Conservation (phyloP, 2,113 vertebrate species). For the Platysternon megacephalum region DNA sequence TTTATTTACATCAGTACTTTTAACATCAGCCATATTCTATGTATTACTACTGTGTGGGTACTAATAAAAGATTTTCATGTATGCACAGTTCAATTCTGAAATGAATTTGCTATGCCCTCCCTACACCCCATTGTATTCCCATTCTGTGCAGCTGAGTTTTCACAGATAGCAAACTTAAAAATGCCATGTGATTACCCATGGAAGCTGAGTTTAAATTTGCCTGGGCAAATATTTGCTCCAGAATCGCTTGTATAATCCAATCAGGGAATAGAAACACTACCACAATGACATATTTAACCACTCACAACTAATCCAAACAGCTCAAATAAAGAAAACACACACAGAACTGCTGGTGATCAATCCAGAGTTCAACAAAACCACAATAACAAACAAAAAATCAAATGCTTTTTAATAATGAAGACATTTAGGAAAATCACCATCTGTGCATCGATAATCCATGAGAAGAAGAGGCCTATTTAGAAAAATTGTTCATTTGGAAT, state of each 20-base stretch:
- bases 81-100: neutral
- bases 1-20: neutral
- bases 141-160: neutral
- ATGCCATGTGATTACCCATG: neutral
- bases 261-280: neutral
- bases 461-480: neutral
- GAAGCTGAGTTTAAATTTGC: neutral
- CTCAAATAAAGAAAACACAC: neutral
- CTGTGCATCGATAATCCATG: neutral
- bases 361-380: neutral
- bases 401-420: neutral
- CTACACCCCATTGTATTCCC: neutral
- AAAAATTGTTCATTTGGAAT: neutral
- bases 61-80: neutral
- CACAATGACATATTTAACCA: neutral
- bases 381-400: neutral
- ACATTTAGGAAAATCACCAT: neutral
- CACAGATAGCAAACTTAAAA: neutral
- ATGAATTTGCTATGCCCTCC: neutral
- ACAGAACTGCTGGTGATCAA: neutral
- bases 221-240: neutral
- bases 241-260: neutral
- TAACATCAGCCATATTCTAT: neutral
- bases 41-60: neutral
- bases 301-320: neutral